Conservation (phyloP, 2,888 invertebrate genomes). For the Notocelia uddmanniana region DNA sequence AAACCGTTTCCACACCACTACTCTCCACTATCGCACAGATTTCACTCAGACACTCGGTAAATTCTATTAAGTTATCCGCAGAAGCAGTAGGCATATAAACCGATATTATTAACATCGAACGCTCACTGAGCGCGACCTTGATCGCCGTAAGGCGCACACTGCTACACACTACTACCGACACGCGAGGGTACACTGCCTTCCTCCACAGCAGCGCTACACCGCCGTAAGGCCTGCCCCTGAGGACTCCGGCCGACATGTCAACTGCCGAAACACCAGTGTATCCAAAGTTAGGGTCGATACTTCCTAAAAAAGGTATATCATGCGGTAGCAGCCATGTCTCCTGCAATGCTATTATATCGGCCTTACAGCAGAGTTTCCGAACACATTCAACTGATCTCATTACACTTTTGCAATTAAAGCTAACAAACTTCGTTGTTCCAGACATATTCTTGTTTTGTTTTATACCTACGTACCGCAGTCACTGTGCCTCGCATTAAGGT, state of each 20-base stretch:
- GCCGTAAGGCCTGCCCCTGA: neutral
- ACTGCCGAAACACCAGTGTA: constrained; percentile 43
- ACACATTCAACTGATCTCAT: constrained; percentile 45
- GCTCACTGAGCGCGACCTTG: neutral
- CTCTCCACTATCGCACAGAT: too few species aligned
- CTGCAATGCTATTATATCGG: constrained; percentile 17
- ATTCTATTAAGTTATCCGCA: neutral
- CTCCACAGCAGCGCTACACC: constrained; percentile 2
- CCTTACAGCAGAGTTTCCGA: constrained; percentile 37
- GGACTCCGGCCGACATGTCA: constrained; percentile 31
- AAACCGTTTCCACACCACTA: too few species aligned
- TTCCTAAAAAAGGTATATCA: constrained; percentile 28
- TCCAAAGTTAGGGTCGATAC: constrained; percentile 23
- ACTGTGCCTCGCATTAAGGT: too few species aligned
- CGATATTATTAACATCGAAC: neutral
- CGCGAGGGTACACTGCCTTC: neutral
- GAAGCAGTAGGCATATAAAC: constrained; percentile 13
- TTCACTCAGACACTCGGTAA: neutral
- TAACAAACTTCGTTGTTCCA: too few species aligned
- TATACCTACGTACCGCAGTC: too few species aligned
- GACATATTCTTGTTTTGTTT: too few species aligned
- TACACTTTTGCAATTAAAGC: constrained; percentile 30
- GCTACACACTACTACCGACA: neutral
- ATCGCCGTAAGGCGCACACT: neutral
- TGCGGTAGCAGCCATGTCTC: constrained; percentile 43